phyloP scores from a whole-genome alignment of 2,113 vertebrate genomes.

The Neodontobutis hainanensis region DNA sequence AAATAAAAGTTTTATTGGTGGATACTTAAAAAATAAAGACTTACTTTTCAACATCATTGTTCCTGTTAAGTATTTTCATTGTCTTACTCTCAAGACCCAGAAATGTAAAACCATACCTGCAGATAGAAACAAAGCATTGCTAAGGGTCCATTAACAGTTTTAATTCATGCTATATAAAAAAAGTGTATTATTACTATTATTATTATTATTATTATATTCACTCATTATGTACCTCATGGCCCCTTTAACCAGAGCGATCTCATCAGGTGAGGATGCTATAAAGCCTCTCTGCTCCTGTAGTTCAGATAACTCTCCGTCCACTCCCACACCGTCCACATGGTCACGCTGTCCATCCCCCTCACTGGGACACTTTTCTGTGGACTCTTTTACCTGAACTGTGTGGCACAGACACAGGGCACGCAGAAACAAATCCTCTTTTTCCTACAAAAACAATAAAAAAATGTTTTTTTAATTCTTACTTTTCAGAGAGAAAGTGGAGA shows the following conservation, averaged over 20 bases:
- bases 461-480: neutral
- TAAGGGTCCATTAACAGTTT: neutral
- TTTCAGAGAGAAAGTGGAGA: neutral
- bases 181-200: too few species aligned
- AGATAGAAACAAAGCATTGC: conserved; percentile 72
- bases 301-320: conserved; percentile 30
- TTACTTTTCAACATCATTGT: conserved; percentile 90
- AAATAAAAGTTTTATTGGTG: neutral
- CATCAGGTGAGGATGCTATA: conserved; percentile 94
- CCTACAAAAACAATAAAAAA: conserved; percentile 70
- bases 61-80: conserved; percentile 91
- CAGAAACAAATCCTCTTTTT: conserved; percentile 92
- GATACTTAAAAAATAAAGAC: conserved; percentile 47
- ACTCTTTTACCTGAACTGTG: conserved; percentile 90
- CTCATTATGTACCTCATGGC: conserved; percentile 85
- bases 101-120: conserved; percentile 96
- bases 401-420: conserved; percentile 95
- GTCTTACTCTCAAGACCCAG: conserved; percentile 86
- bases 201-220: neutral
- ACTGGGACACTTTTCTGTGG: conserved; percentile 60
- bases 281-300: conserved; percentile 74
- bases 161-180: neutral
- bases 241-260: conserved; percentile 93
- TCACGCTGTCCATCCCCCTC: conserved; percentile 48
- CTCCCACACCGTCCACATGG: conserved; percentile 54